Base-by-base conservation (phyloP, 1,140 invertebrate genomes). In the Papilio polytes region DNA sequence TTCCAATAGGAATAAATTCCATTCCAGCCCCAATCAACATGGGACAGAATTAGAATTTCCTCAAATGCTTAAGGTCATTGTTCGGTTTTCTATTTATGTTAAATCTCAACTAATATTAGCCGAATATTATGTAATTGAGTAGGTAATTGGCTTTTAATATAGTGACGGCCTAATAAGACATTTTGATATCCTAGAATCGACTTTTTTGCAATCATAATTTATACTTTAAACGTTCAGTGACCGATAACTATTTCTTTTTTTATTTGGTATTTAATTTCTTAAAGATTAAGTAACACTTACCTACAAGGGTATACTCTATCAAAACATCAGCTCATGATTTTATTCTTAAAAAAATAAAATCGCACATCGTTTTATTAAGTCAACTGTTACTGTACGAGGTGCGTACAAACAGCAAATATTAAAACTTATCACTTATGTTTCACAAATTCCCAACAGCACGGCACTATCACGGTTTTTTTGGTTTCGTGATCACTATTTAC, bases 391-490 rank as follows among this genome's bases (percentile, higher is more conserved):
- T 51, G 7, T 73, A 9, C 26, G 22, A 77, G 7, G 22, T 77
- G 74, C 44, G 20, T 46, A 77, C 22, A 41, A 77, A 46, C 80
- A 83, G 78, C 66, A 74, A 80, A 82, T 66, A 31, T 66, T 26
- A 3, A 4, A 6, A 3, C 82, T 51, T 80, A 81, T 78, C 83
- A 84, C 88, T 86, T 85, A 81, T 88, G 78, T 86, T 86, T 87
- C 90, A 91, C 87, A 89, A 89, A 84, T 81, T 88, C 85, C 83
- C 88, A 91, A 89, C 83, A 81, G 86, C 91, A 93, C 92, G 89
- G 85, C 90, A 93, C 92, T 89, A 77, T 84, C 89, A 89, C 89
- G 82, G 51, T 70, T 86, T 83, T 51, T 82, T 83, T 82, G 79
- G 85, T 85, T 86, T 87, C 90, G 86, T 86, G 87, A 88, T 83